These are phyloP conservation scores for Telenomus remus DNA, from an alignment of 1,140 invertebrate species.

Conservation along the genomic window DNA sequence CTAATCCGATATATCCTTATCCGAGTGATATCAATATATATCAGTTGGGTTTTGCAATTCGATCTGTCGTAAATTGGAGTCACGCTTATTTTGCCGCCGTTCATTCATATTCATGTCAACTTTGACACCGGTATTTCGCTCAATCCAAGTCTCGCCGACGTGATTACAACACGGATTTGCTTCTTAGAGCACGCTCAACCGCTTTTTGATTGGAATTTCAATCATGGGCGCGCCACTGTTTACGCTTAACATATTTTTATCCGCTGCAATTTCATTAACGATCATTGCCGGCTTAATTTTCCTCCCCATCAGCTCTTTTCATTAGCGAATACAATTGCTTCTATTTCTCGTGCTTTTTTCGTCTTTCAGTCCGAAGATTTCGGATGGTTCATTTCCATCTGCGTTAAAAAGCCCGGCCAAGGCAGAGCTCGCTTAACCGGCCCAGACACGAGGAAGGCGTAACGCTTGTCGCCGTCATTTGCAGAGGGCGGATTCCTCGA, in stretches of 20 bases:
- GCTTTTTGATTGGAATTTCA: constrained; percentile 50
- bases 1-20: constrained; percentile 55
- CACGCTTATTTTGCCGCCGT: constrained; percentile 47
- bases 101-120: constrained; percentile 58
- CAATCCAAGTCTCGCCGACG: constrained; percentile 24
- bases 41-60: constrained; percentile 34
- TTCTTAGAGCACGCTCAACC: constrained; percentile 13
- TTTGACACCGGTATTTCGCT: constrained; percentile 36
- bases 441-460: constrained; percentile 59
- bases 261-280: constrained; percentile 25
- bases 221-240: constrained; percentile 17
- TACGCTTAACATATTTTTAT: constrained; percentile 19
- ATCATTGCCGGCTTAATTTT: constrained; percentile 22
- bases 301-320: constrained; percentile 40
- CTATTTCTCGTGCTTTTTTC: constrained; percentile 50
- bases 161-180: constrained; percentile 47
- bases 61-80: constrained; percentile 47
- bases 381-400: constrained; percentile 42
- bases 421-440: constrained; percentile 45
- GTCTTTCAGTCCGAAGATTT: constrained; percentile 33
- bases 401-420: constrained; percentile 42
- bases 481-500: constrained; percentile 49
- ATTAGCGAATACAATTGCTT: constrained; percentile 21
- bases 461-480: constrained; percentile 41
- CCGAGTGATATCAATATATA: constrained; percentile 47